These are phyloP conservation scores for Callipepla californica DNA, from an alignment of 2,113 vertebrate species.

Conservation along the genomic window DNA sequence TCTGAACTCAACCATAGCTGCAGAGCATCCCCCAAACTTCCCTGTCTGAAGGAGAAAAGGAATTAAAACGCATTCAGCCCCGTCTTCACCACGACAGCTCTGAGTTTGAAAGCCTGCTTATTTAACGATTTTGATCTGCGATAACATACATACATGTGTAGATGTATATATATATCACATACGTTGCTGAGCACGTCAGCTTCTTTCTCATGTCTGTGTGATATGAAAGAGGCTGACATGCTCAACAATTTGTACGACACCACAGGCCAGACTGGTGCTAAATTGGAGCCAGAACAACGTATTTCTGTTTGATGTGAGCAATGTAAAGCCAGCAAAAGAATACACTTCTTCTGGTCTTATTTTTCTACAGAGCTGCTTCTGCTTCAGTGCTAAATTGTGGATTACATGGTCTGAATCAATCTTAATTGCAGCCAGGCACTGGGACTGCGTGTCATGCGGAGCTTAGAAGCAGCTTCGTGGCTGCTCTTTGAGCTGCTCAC, in stretches of 20 bases:
- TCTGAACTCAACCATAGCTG: conserved; percentile 52
- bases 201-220: background rate
- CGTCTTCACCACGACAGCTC: conserved; percentile 58
- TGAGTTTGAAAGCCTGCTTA: conserved; percentile 75
- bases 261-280: conserved; percentile 39
- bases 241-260: conserved; percentile 58
- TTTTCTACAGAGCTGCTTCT: background rate
- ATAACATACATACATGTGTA: conserved; percentile 46
- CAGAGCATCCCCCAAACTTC: conserved; percentile 48
- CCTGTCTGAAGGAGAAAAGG: conserved; percentile 30
- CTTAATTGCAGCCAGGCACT: conserved; percentile 9
- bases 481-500: background rate
- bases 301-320: background rate
- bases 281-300: conserved; percentile 56
- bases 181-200: background rate
- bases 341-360: background rate
- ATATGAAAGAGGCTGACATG: conserved; percentile 43
- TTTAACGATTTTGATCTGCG: conserved; percentile 78
- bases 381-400: background rate
- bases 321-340: conserved; percentile 3
- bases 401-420: conserved; percentile 43
- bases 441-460: background rate
- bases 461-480: background rate
- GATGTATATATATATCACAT: background rate
- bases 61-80: background rate